Evolutionary conservation across 2,888 invertebrate species (phyloP), one percentile per base, ranked within the genome.

Genomic region (Acrobasis consociella): DNA sequence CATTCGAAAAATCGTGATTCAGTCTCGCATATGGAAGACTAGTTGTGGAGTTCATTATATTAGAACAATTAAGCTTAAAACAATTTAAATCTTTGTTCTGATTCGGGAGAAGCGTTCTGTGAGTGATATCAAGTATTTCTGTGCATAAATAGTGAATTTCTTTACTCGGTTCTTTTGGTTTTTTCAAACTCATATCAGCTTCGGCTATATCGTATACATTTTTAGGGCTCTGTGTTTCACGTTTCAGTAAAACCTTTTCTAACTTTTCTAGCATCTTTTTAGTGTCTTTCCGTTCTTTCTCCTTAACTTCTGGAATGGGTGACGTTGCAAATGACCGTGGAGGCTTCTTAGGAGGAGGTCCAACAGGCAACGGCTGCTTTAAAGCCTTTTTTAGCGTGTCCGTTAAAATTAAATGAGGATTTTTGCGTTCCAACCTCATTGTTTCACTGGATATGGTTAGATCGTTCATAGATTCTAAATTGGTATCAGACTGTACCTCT

Each of bases 291-390:
- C 83, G 85, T 17, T 82, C 80, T 70, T 82, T 83, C 55, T 84
- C 83, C 10, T 72, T 71, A 15, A 66, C 74, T 73, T 82, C 83
- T 7, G 72, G 73, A 9, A 76, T 79, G 0, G 85, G 72, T 0
- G 80, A 70, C 22, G 69, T 87, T 49, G 87, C 86, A 72, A 95
- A 95, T 0, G 93, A 94, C 67, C 96, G 83, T 0, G 96, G 96
- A 1, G 96, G 96, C 78, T 96, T 96, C 73, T 95, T 94, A 0
- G 96, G 96, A 0, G 96, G 95, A 7, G 96, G 96, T 0, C 96
- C 96, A 5, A 83, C 67, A 0, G 96, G 96, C 58, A 96, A 75
- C 0, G 96, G 96, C 69, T 95, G 94, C 75, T 94, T 94, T 53
- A 96, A 82, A 16, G 95, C 95, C 67, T 94, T 93, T 76, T 94